Base-by-base conservation (phyloP, 1,140 invertebrate genomes). In the Venturia canescens region DNA sequence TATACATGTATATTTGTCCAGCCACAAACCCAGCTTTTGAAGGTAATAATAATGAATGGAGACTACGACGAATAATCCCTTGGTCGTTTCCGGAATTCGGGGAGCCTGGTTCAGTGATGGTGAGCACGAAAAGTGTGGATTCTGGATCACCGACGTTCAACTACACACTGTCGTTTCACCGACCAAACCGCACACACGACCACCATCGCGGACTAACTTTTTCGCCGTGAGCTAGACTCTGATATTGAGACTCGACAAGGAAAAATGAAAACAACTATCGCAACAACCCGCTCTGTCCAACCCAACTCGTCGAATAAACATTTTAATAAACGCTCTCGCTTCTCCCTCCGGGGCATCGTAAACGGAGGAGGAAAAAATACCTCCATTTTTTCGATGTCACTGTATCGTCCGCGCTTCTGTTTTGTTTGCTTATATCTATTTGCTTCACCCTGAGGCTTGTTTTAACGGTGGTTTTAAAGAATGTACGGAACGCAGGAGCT, bases 281-380 rank as follows among this genome's bases (percentile, higher is more conserved):
- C 44, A 60, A 29, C 27, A 63, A 34, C 11, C 7, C n/a, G 60
- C 75, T 21, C 31, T 23, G 57, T 23, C 75, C 75, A 66, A n/a
- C 34, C 15, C 38, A 23, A 38, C 34, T 80, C 81, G 69, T 53
- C 63, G 80, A 83, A 85, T 84, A 86, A 86, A 86, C 83, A 84
- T 85, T 85, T 86, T 85, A 86, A 86, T 85, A 86, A 86, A 86
- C 74, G 75, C 67, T 23, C 71, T n/a, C 66, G 26, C 23, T 78
- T 60, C 13, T 57, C 66, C 38, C 38, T 13, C 71, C 78, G 34
- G 26, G 75, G 75, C 72, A 27, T 67, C 72, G 57, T 63, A 18
- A 27, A 77, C 23, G 21, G 71, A 77, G 38, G 6, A 16, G 70
- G 53, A 66, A 80, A 74, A 75, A 79, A 81, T 60, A 70, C 48